Conservation (phyloP, 2,888 invertebrate genomes). For the Xiphydria camelus region DNA sequence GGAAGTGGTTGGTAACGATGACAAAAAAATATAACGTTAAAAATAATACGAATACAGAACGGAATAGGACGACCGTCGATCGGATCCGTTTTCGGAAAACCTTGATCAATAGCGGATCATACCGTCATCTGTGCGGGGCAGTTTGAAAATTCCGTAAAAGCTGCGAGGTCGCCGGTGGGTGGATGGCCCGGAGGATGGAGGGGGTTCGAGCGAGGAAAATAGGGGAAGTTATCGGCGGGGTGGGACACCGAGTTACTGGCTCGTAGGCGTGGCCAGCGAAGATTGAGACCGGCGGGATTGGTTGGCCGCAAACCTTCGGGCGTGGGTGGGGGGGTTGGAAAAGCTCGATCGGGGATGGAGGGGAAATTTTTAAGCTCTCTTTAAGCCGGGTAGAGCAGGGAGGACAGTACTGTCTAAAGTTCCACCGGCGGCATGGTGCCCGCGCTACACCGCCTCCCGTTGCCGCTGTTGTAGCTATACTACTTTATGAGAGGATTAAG, state of each 20-base stretch:
- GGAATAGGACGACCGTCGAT: no score
- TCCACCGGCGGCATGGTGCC: conserved; percentile 35
- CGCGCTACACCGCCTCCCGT: conserved; percentile 19
- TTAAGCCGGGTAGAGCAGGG: conserved; percentile 36
- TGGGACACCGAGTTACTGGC: conserved; percentile 45
- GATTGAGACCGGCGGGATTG: conserved; percentile 51
- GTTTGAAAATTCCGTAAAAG: conserved; percentile 54
- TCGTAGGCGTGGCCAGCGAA: conserved; percentile 51
- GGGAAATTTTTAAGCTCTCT: conserved; percentile 52
- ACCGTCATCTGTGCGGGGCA: conserved; percentile 51
- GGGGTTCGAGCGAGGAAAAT: conserved; percentile 23
- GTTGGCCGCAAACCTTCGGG: conserved; percentile 45
- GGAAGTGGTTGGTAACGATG: no score
- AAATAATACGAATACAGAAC: no score
- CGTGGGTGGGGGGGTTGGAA: conserved; percentile 18
- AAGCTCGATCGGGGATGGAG: conserved; percentile 36
- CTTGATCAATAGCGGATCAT: conserved; percentile 56
- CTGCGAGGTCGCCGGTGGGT: conserved; percentile 31
- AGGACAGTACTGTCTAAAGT: conserved; percentile 46
- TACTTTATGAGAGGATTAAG: conserved; percentile 49
- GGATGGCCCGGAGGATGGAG: conserved; percentile 18
- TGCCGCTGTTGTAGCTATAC: conserved; percentile 14
- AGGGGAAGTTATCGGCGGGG: conserved; percentile 30
- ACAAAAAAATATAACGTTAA: no score
- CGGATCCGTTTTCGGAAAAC: conserved; percentile 21